Percentiles rank a stretch among this genome's conserved stretches.
Conservation (phyloP, 2,797 vertebrate species). For the Euphonia xanthogaster region DNA sequence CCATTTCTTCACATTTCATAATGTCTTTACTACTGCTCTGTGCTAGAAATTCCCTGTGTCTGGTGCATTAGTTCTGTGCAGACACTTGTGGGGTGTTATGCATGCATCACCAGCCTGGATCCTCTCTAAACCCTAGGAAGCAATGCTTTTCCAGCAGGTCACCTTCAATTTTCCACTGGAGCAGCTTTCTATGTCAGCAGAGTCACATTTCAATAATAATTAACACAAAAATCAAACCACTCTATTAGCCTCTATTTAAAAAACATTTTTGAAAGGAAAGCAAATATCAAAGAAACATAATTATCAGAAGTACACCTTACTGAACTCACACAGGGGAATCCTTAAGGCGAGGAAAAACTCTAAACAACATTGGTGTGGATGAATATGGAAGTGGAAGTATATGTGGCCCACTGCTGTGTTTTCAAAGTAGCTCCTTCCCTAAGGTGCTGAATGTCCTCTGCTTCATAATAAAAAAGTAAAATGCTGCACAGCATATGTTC, state of each 20-base stretch:
- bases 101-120: neutral
- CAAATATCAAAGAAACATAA: neutral
- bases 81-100: neutral
- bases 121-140: neutral
- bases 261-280: neutral
- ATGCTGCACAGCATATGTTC: neutral
- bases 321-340: neutral
- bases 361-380: rapidly evolving
- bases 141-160: neutral
- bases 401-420: neutral
- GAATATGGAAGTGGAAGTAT: neutral
- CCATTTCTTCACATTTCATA: neutral
- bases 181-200: neutral
- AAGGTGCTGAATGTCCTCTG: neutral
- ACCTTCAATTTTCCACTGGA: neutral
- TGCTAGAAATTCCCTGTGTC: neutral
- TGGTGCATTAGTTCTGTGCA: neutral
- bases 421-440: neutral
- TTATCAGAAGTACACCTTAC: neutral
- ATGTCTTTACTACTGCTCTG: neutral
- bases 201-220: neutral
- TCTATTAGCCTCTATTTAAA: neutral
- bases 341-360: neutral
- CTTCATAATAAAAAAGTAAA: neutral
- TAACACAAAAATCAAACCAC: neutral